Evolutionary conservation across 2,113 vertebrate genomes (phyloP).

Genomic region (Benitochromis conjunctus): DNA sequence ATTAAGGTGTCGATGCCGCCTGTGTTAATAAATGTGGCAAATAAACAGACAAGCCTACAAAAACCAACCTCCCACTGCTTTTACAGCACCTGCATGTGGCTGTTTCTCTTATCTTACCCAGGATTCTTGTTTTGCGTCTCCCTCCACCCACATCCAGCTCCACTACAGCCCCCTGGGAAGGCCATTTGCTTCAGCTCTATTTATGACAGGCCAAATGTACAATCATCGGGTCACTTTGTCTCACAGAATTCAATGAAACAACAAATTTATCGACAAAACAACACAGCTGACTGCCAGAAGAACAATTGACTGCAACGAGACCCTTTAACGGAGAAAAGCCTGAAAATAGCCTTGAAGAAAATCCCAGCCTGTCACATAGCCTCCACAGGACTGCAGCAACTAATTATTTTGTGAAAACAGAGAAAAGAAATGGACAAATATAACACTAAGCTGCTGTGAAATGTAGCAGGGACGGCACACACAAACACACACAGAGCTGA

Average conservation of each 20-base stretch:
- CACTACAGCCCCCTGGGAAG: not conserved
- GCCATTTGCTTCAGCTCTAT: not conserved
- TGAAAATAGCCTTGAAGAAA: slow-evolving; percentile 22
- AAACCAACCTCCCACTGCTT: not conserved
- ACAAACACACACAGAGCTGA: not conserved
- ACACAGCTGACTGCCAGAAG: not conserved
- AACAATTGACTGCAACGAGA: not conserved
- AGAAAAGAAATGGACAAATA: slow-evolving; percentile 16
- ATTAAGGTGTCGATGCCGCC: not conserved
- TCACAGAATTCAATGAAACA: not conserved
- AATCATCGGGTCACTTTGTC: not conserved
- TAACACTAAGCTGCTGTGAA: slow-evolving; percentile 16
- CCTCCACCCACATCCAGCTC: not conserved
- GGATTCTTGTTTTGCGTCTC: not conserved
- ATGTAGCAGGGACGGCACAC: slow-evolving; percentile 2
- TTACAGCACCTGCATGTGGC: not conserved
- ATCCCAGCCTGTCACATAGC: not conserved
- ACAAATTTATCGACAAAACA: not conserved
- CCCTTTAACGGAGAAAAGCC: slow-evolving; percentile 1
- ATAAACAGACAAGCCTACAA: not conserved
- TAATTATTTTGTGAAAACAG: not conserved
- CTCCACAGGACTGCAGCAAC: not conserved
- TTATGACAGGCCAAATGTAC: not conserved
- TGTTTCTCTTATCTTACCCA: not conserved
- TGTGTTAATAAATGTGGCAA: not conserved